A percentile compares a stretch with the other conserved stretches of the same genome.
These are phyloP conservation scores for Lutraria lutraria DNA, from an alignment of 2,888 invertebrate genomes.

Conservation along the genomic window DNA sequence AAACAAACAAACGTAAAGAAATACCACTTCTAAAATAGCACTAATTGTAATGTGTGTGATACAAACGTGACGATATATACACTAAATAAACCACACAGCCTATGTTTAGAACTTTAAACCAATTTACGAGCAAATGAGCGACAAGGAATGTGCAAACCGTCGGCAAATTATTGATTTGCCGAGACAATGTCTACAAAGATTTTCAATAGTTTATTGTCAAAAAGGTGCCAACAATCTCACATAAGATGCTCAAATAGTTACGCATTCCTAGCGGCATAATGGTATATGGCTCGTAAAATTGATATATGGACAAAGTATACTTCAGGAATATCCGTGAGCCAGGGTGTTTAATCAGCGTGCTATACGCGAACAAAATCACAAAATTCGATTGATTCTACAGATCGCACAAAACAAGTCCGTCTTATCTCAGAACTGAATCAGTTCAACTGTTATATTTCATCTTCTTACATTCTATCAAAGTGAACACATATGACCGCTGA, in stretches of 20 bases:
- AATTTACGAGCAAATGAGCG: background rate
- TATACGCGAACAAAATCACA: background rate
- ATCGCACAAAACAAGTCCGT: background rate
- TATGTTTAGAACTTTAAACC: background rate
- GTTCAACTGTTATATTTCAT: background rate
- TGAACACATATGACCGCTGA: background rate
- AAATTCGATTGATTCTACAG: background rate
- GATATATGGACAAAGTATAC: background rate
- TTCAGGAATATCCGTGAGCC: background rate
- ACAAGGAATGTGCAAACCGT: background rate
- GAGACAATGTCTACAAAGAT: background rate
- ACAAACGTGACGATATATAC: too few species aligned
- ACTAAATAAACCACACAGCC: background rate
- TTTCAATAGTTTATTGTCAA: conserved; percentile 3
- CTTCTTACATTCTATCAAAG: too few species aligned
- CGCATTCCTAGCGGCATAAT: background rate
- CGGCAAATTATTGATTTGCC: background rate
- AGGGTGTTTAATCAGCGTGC: background rate
- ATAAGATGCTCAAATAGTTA: background rate
- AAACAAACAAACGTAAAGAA: background rate
- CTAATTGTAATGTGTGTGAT: background rate
- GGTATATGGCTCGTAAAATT: background rate
- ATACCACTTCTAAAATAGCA: background rate
- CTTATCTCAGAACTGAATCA: background rate
- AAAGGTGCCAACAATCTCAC: background rate